Evolutionary conservation across 2,113 vertebrate species (phyloP).

Genomic region (Dicentrarchus labrax): DNA sequence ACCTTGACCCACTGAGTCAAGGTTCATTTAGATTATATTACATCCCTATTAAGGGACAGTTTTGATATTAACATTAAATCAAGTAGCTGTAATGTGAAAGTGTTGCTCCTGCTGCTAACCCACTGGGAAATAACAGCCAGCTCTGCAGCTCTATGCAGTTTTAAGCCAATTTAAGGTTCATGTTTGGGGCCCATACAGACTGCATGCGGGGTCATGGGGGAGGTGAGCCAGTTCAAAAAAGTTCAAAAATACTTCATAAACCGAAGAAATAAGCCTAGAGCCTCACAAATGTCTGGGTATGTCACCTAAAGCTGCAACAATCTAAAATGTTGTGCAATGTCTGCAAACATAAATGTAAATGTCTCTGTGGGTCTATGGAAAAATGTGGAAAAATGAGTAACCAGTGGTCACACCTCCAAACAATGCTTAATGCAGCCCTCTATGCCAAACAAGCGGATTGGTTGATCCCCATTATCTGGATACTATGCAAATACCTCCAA

Average conservation of each 20-base stretch:
- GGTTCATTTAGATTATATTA: constrained; percentile 1
- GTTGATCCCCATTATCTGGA: neutral
- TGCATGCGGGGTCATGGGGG: neutral
- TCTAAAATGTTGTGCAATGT: neutral
- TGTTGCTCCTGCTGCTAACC: neutral
- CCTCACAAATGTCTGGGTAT: neutral
- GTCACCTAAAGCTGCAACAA: neutral
- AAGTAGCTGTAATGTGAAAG: constrained; percentile 2
- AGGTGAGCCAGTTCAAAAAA: neutral
- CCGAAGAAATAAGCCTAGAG: neutral
- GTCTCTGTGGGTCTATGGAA: too few species aligned
- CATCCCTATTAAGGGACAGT: neutral
- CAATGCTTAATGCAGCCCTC: neutral
- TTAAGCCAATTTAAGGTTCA: neutral
- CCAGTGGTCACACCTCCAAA: neutral
- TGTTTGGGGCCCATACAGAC: neutral
- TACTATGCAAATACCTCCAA: too few species aligned
- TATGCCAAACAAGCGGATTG: neutral
- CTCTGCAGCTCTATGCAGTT: neutral
- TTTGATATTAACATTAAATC: constrained; percentile 16
- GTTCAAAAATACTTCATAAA: neutral
- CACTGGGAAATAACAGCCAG: constrained; percentile 5
- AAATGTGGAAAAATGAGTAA: too few species aligned
- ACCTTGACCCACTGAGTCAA: constrained; percentile 21
- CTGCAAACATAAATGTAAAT: neutral